Evolutionary conservation across 2,113 vertebrate species (phyloP).

Genomic region (Rhodinocichla rosea): DNA sequence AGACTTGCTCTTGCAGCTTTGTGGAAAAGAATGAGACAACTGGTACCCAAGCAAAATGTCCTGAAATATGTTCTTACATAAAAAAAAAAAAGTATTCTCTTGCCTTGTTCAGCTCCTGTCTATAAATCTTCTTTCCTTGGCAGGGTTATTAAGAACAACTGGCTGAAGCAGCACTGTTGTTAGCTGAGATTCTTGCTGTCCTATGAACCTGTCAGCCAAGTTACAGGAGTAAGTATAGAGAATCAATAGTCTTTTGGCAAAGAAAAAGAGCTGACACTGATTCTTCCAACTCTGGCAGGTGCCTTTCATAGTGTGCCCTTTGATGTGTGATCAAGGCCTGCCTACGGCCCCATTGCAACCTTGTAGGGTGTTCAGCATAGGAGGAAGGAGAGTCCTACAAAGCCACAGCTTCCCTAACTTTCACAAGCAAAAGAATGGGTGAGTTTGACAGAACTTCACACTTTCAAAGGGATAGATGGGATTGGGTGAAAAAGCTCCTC

Average conservation of each 20-base stretch:
- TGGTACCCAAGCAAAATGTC: not conserved
- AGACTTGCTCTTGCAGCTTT: not conserved
- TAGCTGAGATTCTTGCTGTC: conserved; percentile 28
- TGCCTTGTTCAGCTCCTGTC: not conserved
- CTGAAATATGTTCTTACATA: not conserved
- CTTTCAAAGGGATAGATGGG: not conserved
- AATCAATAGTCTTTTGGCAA: conserved; percentile 40
- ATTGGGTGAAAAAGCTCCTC: not conserved
- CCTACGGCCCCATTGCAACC: not conserved
- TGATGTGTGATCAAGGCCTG: not conserved
- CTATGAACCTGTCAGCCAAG: conserved; percentile 10
- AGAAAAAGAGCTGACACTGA: not conserved
- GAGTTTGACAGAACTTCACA: not conserved
- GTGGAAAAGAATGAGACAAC: not conserved
- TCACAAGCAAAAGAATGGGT: not conserved
- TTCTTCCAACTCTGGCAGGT: not conserved
- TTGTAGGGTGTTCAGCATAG: not conserved
- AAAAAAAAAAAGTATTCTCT: not conserved
- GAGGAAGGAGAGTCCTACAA: not conserved
- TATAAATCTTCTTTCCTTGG: conserved; percentile 20
- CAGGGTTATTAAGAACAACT: conserved; percentile 31
- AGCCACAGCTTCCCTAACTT: not conserved
- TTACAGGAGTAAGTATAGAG: not conserved
- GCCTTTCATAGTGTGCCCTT: not conserved
- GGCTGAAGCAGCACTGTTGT: conserved; percentile 29